Conservation (phyloP, 2,888 invertebrate species). For the Taphrorychus bicolor region DNA sequence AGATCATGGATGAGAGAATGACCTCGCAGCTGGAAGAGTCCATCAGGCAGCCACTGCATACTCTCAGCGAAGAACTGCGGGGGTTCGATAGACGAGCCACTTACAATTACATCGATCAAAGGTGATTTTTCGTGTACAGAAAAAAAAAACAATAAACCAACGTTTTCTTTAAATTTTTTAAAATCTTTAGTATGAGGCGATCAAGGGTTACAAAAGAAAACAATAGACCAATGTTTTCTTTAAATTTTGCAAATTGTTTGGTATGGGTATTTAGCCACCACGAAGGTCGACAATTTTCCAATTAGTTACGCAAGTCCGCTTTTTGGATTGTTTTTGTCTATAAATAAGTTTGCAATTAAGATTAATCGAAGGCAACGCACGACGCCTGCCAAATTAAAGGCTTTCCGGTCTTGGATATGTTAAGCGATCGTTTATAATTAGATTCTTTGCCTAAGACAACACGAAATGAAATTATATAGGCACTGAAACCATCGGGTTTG, state of each 20-base stretch:
- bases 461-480: not conserved
- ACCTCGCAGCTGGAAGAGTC: slow-evolving; percentile 63
- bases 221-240: not conserved
- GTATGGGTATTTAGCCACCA: not conserved
- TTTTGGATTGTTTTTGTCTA: slow-evolving; percentile 15
- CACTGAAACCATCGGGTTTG: not conserved
- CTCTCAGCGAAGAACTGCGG: slow-evolving; percentile 68
- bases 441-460: slow-evolving; percentile 6
- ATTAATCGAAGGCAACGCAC: slow-evolving; percentile 29
- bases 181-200: too few species aligned
- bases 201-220: too few species aligned
- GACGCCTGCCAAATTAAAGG: slow-evolving; percentile 39
- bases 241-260: not conserved
- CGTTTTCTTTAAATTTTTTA: not conserved
- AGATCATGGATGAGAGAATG: slow-evolving; percentile 59
- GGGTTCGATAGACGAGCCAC: slow-evolving; percentile 69
- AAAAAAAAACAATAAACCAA: slow-evolving; percentile 3
- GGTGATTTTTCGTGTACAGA: slow-evolving; percentile 60
- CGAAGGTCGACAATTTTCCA: not conserved
- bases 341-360: slow-evolving; percentile 28
- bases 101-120: slow-evolving; percentile 68
- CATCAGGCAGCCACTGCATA: slow-evolving; percentile 66
- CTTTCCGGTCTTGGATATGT: slow-evolving; percentile 22
- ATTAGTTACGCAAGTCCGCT: slow-evolving; percentile 37
- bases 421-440: slow-evolving; percentile 29